phyloP scores from a whole-genome alignment of 2,113 vertebrate genomes.

The Leptobrachium ailaonicum region DNA sequence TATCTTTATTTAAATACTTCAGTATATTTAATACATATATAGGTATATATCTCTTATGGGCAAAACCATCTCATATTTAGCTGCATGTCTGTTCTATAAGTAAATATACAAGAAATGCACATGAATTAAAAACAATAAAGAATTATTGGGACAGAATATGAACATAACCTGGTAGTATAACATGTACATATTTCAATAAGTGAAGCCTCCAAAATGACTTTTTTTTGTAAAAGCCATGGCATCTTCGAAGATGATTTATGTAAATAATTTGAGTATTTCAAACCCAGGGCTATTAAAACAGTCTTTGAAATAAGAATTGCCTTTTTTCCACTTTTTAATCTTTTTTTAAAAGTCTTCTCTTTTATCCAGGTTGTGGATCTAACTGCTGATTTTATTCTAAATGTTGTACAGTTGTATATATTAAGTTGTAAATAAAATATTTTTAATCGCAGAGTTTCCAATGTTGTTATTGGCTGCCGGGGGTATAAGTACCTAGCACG shows the following conservation, averaged over 20 bases:
- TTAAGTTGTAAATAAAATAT: constrained; percentile 45
- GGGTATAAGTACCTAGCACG: too few species aligned
- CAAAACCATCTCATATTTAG: too few species aligned
- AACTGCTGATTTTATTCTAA: constrained; percentile 40
- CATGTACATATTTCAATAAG: background rate
- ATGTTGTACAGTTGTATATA: constrained; percentile 39
- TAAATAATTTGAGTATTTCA: background rate
- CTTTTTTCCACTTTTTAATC: constrained; percentile 35
- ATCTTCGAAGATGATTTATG: constrained; percentile 24
- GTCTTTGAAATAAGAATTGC: constrained; percentile 6
- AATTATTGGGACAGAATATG: too few species aligned
- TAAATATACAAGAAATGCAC: too few species aligned
- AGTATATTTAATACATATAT: too few species aligned
- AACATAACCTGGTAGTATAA: too few species aligned
- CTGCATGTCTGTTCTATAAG: too few species aligned
- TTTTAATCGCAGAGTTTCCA: constrained; percentile 25
- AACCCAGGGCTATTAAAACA: constrained; percentile 14
- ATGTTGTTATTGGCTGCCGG: too few species aligned
- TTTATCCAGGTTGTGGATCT: constrained; percentile 12
- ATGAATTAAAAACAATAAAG: too few species aligned
- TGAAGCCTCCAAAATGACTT: background rate
- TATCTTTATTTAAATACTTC: too few species aligned
- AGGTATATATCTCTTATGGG: too few species aligned
- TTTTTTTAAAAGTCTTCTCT: background rate
- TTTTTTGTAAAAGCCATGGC: constrained; percentile 14